Percentiles rank a stretch among this genome's conserved stretches.
Evolutionary conservation across 2,113 vertebrate genomes (phyloP).

Genomic region (Sterrhoptilus dennistouni): DNA sequence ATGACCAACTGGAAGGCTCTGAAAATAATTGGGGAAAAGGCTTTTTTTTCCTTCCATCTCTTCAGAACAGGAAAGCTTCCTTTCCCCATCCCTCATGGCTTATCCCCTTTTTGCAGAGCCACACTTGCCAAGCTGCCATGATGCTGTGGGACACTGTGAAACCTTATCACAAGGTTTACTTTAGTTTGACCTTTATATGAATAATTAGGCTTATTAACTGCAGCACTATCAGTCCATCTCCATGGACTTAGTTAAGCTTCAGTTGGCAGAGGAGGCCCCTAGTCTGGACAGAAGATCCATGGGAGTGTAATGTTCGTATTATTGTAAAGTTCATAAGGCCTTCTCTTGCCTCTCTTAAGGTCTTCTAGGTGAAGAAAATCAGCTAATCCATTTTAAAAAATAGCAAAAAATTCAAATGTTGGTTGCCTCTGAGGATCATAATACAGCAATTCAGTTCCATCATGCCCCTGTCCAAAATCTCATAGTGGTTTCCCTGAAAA

Average conservation of each 20-base stretch:
- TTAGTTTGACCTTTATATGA: background rate
- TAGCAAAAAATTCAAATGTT: background rate
- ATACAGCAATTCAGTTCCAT: background rate
- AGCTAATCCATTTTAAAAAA: background rate
- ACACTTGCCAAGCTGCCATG: constrained; percentile 11
- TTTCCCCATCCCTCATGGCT: background rate
- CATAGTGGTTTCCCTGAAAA: background rate
- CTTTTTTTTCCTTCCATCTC: background rate
- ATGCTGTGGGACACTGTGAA: constrained; percentile 23
- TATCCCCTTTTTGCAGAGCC: background rate
- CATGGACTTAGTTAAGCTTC: background rate
- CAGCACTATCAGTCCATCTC: background rate
- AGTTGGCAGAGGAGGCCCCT: background rate
- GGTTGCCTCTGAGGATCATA: background rate
- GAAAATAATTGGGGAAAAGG: background rate
- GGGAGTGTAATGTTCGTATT: background rate
- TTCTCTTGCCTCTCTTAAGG: background rate
- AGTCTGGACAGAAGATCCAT: background rate
- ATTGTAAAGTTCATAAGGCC: background rate
- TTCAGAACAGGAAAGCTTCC: background rate
- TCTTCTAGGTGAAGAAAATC: background rate
- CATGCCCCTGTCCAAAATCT: background rate
- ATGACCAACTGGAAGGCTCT: background rate
- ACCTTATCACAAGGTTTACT: constrained; percentile 51
- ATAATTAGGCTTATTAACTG: constrained; percentile 9